Conservation (phyloP, 2,113 vertebrate genomes). For the Vanacampus margaritifer region DNA sequence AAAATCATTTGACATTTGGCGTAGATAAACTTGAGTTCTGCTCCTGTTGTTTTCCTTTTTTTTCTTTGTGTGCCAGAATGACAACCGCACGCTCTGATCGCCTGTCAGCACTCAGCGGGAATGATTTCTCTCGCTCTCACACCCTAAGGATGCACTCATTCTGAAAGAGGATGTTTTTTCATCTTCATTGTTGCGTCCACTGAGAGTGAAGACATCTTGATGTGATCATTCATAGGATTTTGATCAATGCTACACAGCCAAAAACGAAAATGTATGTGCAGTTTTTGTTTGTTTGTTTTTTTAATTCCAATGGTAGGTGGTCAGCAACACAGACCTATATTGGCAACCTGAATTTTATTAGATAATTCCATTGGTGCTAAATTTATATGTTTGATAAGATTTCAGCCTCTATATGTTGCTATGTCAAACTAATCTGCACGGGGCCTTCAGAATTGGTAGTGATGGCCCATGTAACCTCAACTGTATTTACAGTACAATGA, state of each 20-base stretch:
- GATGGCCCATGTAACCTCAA: no score
- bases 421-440: no score
- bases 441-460: no score
- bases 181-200: background rate
- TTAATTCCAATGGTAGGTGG: no score
- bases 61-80: conserved; percentile 29
- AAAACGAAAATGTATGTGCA: background rate
- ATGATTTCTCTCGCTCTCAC: conserved; percentile 31
- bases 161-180: background rate
- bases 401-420: no score
- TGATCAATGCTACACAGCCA: background rate
- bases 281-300: no score
- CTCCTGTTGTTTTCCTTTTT: conserved; percentile 13
- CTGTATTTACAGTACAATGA: no score
- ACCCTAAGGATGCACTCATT: background rate
- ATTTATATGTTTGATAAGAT: no score
- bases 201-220: background rate
- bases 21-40: conserved; percentile 2
- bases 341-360: no score
- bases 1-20: conserved; percentile 21
- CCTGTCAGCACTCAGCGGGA: conserved; percentile 27
- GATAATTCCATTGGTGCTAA: no score
- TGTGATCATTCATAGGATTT: background rate
- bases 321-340: no score
- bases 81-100: conserved; percentile 19